Percentiles rank a stretch among this genome's conserved stretches.
phyloP scores from a whole-genome alignment of 2,797 vertebrate species.

The Hippoglossus hippoglossus region DNA sequence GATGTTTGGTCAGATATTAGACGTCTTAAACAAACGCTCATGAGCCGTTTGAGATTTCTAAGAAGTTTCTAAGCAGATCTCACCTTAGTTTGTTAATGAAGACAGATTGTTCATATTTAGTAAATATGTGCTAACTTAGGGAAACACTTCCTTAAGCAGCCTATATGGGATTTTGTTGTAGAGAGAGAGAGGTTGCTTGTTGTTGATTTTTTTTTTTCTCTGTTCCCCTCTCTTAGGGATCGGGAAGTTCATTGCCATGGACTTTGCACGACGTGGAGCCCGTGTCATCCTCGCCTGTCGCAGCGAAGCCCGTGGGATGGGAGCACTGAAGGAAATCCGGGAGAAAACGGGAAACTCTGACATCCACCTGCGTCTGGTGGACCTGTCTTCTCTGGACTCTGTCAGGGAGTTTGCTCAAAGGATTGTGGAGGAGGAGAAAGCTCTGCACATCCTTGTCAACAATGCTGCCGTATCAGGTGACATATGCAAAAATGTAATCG shows the following conservation, averaged over 20 bases:
- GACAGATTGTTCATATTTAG: no score
- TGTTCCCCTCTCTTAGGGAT: conserved; percentile 79
- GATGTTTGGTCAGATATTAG: no score
- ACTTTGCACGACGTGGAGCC: conserved; percentile 87
- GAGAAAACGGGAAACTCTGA: conserved; percentile 77
- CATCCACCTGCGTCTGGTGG: conserved; percentile 83
- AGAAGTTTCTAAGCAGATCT: no score
- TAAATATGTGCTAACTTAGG: no score
- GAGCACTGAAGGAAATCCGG: conserved; percentile 81
- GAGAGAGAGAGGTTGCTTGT: neutral
- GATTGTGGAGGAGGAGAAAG: conserved; percentile 82
- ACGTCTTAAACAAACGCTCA: no score
- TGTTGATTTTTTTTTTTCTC: neutral
- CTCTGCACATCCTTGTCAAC: conserved; percentile 90
- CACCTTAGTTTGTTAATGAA: no score
- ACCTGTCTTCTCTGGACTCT: conserved; percentile 86
- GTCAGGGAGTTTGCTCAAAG: conserved; percentile 81
- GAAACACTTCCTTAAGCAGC: no score
- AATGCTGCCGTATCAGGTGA: conserved; percentile 87
- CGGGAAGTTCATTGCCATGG: conserved; percentile 87
- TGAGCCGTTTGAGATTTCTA: no score
- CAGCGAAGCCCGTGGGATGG: conserved; percentile 73
- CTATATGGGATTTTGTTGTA: no score
- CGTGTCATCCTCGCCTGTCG: conserved; percentile 90
- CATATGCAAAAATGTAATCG: neutral